A percentile compares a stretch with the other conserved stretches of the same genome.
Evolutionary conservation across 2,113 vertebrate species (phyloP).

Genomic region (Lagenorhynchus albirostris): DNA sequence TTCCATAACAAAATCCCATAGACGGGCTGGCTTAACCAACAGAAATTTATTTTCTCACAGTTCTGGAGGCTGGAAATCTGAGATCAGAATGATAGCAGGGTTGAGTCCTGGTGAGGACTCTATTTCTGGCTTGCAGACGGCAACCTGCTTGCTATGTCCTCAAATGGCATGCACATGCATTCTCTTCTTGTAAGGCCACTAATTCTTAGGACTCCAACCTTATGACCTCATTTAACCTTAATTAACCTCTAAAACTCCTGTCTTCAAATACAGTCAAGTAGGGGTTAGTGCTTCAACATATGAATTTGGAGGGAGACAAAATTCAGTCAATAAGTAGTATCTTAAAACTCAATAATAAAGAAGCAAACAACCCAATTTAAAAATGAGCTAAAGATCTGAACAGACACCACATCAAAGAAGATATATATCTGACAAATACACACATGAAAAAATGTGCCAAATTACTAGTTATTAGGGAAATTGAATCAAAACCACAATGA

Average conservation of each 20-base stretch:
- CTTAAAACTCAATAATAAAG: background rate
- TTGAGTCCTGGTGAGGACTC: background rate
- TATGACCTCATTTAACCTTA: background rate
- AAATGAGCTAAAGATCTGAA: background rate
- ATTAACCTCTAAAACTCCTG: background rate
- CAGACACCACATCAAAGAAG: background rate
- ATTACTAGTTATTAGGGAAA: background rate
- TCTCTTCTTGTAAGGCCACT: background rate
- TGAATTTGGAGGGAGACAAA: background rate
- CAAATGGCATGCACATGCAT: too few species aligned
- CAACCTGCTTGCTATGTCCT: background rate
- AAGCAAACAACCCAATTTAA: background rate
- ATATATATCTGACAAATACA: background rate
- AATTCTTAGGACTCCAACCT: background rate
- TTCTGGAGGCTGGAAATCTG: background rate
- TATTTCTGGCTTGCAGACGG: background rate
- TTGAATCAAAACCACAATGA: background rate
- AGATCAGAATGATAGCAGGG: background rate
- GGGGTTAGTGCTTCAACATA: background rate
- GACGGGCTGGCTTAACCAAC: background rate
- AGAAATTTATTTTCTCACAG: background rate
- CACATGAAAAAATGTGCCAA: background rate
- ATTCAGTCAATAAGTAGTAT: background rate
- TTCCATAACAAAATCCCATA: background rate
- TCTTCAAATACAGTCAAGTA: background rate